These are phyloP conservation scores for Yoshiicerus persimilis DNA, from an alignment of 1,140 invertebrate species.

Conservation along the genomic window DNA sequence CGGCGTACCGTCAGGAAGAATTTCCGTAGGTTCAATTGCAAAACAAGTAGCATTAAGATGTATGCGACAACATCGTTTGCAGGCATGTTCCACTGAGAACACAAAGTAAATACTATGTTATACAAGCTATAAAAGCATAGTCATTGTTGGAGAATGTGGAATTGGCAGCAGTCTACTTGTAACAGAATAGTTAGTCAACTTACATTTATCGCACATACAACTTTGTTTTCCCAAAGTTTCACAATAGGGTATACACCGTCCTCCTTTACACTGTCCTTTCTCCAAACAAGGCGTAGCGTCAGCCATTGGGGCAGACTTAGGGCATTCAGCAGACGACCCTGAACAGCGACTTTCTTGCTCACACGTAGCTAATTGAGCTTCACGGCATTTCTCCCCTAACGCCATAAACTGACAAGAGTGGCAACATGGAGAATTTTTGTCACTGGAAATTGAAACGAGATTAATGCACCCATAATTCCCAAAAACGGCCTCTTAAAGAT, in stretches of 20 bases:
- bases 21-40: constrained; percentile 81
- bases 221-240: constrained; percentile 87
- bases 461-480: too few relatives aligned
- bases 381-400: constrained; percentile 72
- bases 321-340: constrained; percentile 69
- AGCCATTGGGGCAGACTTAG: constrained; percentile 78
- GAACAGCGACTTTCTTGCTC: constrained; percentile 71
- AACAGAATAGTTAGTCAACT: constrained; percentile 50
- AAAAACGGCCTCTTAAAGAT: too few relatives aligned
- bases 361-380: constrained; percentile 84
- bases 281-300: constrained; percentile 85
- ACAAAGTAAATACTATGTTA: constrained; percentile 13
- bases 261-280: constrained; percentile 78
- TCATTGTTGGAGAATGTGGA: background rate
- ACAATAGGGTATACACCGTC: constrained; percentile 88
- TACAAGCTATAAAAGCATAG: background rate
- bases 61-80: constrained; percentile 85
- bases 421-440: constrained; percentile 93
- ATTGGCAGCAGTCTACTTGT: background rate
- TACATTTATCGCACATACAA: constrained; percentile 92
- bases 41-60: constrained; percentile 88
- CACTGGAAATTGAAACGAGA: constrained; percentile 62
- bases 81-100: constrained; percentile 74
- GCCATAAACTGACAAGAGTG: constrained; percentile 83
- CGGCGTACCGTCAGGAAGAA: constrained; percentile 87